Evolutionary conservation across 2,797 vertebrate species (phyloP), one percentile per base, ranked within the genome.

Genomic region (Vireo griseus): DNA sequence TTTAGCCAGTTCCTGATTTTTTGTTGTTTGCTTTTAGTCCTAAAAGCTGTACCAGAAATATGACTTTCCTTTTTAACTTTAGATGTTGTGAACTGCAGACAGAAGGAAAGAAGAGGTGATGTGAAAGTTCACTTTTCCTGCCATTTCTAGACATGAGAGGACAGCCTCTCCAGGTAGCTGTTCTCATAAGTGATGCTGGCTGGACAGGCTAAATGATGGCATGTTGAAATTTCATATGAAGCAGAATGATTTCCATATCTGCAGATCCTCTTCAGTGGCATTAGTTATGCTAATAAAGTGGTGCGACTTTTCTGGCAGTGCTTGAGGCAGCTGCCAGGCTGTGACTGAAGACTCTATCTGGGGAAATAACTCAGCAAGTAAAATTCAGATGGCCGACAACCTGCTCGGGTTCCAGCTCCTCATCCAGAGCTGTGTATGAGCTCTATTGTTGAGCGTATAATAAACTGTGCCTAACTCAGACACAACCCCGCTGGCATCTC

Each of bases 341-440:
- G 68, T 90, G 65, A 91, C 89, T 91, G 92, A 96, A 93, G 79
- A 93, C 75, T 96, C 50, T 91, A 42, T 93, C 86, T 93, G 45
- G 87, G 91, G 89, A 97, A 97, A 96, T 96, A 96, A 95, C 67
- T 93, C 83, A 95, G 88, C 73, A 92, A 97, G 91, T 81, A 79
- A 87, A 72, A 89, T 79, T 96, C 95, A 96, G 95, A 93, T 87
- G 91, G 88, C 81, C 69, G 2, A 62, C 86, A 96, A 92, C 85
- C 73, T 95, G 77, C 78, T 95, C 6, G 7, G 18, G 48, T 22
- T 72, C 94, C 87, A 86, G 29, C 85, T 94, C 76, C 57, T 88
- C 62, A 59, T 62, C 82, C 71, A 92, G 42, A 52, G 63, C 71
- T 54, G 24, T 5, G 24, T 51, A 58, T 28, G 18, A 94, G 12